Base-by-base conservation (phyloP, 2,888 invertebrate species). In the Agrotis puta region DNA sequence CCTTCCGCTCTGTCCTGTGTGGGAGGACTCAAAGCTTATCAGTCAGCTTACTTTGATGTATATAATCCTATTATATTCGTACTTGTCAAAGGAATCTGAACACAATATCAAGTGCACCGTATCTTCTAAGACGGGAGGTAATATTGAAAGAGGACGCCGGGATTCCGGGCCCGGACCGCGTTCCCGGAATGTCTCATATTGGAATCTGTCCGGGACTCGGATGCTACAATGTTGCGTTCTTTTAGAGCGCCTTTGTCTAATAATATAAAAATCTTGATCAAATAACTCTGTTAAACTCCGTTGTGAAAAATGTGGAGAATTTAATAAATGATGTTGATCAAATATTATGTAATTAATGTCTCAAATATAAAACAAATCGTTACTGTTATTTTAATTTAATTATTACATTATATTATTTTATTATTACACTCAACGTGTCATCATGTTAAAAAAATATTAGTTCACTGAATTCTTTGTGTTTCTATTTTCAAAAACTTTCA, bases 151-250 rank as follows among this genome's bases (percentile, higher is more conserved):
- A 84, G 74, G 69, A 71, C 77, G 57, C 78, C 83, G 67, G 82
- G 82, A 89, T 89, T 89, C 87, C 88, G 70, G 77, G 78, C 85
- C 80, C 74, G 74, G 79, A 77, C 83, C 81, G 83, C 86, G 83
- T 85, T 87, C 85, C 84, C 33, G 89, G 90, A 91, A 92, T 92
- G 87, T 85, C 82, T 86, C 85, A 85, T 91, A 91, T 91, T 91
- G 91, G 90, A 90, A 91, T 91, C 86, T 84, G 79, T 71, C 78
- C 70, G 85, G 82, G 84, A 87, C 87, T 87, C 74, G 76, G 82
- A 84, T 73, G 87, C 70, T 83, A 85, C 85, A 83, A 84, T 83
- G 87, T 85, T 84, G 85, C 85, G 70, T 85, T 90, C 90, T 90
- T 89, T 70, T 65, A 51, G 47, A 69, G 48, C 51, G 69, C 83